Base-by-base conservation (phyloP, 2,113 vertebrate genomes). In the Taxidea taxus region DNA sequence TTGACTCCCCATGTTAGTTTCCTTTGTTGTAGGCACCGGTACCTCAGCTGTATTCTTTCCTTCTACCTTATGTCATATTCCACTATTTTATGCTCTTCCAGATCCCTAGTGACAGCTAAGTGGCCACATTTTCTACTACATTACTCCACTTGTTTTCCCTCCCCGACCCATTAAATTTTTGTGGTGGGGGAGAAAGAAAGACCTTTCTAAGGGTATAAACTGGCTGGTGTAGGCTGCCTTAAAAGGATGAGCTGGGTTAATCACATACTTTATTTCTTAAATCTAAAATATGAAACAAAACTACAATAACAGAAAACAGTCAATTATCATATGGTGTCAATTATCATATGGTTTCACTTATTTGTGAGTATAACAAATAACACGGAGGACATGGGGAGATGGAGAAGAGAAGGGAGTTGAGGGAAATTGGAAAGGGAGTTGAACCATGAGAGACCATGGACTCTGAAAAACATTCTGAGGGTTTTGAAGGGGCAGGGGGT, bases 261-360 rank as follows among this genome's bases (percentile, higher is more conserved):
- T 68, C 66, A 77, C 42, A 78, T 91, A 87, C 29, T 87, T 85
- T 81, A 29, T 64, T 56, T 54, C 83, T 70, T 87, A 83, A 83
- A 39, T 70, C 42, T 84, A 94, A 91, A 91, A 78, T 84, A 78
- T 49, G 34, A 64, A 96, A 87, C 20, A 91, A 97, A 91, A 34
- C 54, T 72, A 82, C 82, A 77, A 84, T 58, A 93, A 74, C 29
- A 25, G 16, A 80, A 80, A 64, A 84, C 21, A 58, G 39, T 87
- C 31, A 82, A 51, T 87, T 77, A 39, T 78, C 75, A 83, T 39
- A 91, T n/a, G n/a, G n/a, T n/a, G n/a, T n/a, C n/a, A n/a, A n/a
- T n/a, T n/a, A n/a, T n/a, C n/a, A n/a, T n/a, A n/a, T n/a, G n/a
- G n/a, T n/a, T n/a, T n/a, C n/a, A n/a, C n/a, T n/a, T n/a, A n/a